phyloP scores from a whole-genome alignment of 2,113 vertebrate genomes.

The Pyxicephalus adspersus region DNA sequence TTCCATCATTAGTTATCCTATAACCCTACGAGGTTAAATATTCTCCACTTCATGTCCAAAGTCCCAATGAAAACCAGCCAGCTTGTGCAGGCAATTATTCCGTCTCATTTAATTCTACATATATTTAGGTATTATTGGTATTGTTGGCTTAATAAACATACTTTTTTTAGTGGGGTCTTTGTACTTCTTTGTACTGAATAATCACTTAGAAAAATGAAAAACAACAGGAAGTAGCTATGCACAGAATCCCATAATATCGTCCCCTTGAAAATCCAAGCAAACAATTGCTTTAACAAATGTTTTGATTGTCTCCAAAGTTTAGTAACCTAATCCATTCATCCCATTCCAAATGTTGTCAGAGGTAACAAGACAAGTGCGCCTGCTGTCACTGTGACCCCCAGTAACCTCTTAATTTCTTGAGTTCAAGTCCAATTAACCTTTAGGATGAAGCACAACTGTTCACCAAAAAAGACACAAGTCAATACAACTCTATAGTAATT shows the following conservation, averaged over 20 bases:
- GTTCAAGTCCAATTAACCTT: slow-evolving; percentile 99
- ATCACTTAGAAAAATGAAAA: neutral
- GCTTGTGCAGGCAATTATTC: too few species aligned
- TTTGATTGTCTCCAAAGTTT: slow-evolving; percentile 60
- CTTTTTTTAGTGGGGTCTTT: neutral
- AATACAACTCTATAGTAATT: slow-evolving; percentile 90
- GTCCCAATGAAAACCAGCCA: too few species aligned
- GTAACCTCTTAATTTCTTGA: slow-evolving; percentile 97
- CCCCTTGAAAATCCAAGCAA: slow-evolving; percentile 22
- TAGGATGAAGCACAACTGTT: slow-evolving; percentile 83
- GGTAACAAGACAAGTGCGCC: slow-evolving; percentile 85
- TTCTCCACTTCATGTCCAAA: too few species aligned
- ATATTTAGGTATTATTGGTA: too few species aligned
- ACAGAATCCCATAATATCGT: slow-evolving; percentile 8
- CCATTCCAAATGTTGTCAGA: slow-evolving; percentile 90
- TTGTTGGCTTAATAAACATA: too few species aligned
- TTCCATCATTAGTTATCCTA: too few species aligned
- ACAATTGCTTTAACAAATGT: slow-evolving; percentile 59
- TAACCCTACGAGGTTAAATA: too few species aligned
- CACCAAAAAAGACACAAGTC: slow-evolving; percentile 83
- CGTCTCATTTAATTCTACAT: too few species aligned
- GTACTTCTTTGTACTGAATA: neutral
- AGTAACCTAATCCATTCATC: slow-evolving; percentile 72
- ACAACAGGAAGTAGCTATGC: slow-evolving; percentile 11
- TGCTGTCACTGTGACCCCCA: slow-evolving; percentile 90